Percentiles rank a stretch among this genome's conserved stretches.
Evolutionary conservation across 1,140 invertebrate species (phyloP).

Genomic region (Pseudomyrmex gracilis): DNA sequence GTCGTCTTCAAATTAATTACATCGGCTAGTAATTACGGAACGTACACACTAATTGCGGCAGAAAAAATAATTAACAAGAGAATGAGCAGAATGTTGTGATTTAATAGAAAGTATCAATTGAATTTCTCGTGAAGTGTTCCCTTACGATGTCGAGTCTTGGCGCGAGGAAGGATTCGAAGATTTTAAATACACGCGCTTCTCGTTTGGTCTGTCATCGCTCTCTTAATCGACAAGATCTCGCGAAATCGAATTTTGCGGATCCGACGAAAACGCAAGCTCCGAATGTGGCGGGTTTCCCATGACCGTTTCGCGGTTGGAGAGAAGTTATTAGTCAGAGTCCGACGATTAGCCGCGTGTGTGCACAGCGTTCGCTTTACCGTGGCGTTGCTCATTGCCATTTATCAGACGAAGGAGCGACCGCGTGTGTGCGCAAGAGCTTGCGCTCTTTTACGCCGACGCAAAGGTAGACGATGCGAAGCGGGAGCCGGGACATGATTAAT

Average conservation of each 20-base stretch:
- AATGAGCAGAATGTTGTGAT: too few relatives aligned
- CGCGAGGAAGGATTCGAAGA: neutral
- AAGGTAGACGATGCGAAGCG: conserved; percentile 26
- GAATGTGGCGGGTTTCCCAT: conserved; percentile 63
- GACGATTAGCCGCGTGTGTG: conserved; percentile 68
- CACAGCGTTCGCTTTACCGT: conserved; percentile 65
- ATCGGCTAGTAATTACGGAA: conserved; percentile 52
- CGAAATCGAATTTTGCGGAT: conserved; percentile 21
- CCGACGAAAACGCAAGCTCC: conserved; percentile 36
- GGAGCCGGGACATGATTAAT: conserved; percentile 69
- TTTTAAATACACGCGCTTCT: neutral
- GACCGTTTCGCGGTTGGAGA: conserved; percentile 48
- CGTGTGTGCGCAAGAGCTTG: conserved; percentile 24
- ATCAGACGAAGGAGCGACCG: conserved; percentile 69
- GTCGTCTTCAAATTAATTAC: conserved; percentile 4
- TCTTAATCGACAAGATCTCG: neutral
- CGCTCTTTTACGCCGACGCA: conserved; percentile 54
- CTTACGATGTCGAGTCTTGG: neutral
- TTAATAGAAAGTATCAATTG: too few relatives aligned
- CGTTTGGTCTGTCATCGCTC: too few relatives aligned
- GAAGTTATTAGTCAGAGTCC: conserved; percentile 67
- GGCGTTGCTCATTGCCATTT: conserved; percentile 69
- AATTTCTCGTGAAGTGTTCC: too few relatives aligned
- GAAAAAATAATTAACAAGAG: conserved; percentile 25
- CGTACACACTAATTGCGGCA: conserved; percentile 1